Evolutionary conservation across 2,113 vertebrate species (phyloP).

Genomic region (Percopsis transmontana): DNA sequence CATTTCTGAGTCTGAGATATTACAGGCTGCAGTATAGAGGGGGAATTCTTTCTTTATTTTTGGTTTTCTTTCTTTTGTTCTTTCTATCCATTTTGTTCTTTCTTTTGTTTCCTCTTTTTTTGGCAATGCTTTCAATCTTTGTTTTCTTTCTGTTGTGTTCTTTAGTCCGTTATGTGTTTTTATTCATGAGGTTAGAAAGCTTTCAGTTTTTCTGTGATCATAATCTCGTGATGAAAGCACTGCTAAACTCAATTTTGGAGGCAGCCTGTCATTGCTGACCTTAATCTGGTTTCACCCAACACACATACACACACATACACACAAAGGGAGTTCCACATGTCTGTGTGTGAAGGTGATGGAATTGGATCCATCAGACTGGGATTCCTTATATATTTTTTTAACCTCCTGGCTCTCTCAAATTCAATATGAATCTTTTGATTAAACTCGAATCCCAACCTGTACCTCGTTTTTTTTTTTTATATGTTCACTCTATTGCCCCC

Average conservation of each 20-base stretch:
- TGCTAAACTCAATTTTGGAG: conserved; percentile 21
- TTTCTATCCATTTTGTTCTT: too few relatives aligned
- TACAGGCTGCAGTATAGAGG: too few relatives aligned
- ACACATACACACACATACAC: conserved; percentile 2
- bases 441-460: neutral
- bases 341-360: neutral
- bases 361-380: conserved; percentile 19
- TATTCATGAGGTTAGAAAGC: conserved; percentile 3
- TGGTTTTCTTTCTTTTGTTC: too few relatives aligned
- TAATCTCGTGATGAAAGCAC: conserved; percentile 41
- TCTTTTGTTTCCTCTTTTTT: too few relatives aligned
- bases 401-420: neutral
- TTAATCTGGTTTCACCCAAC: conserved; percentile 33
- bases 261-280: neutral
- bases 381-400: conserved; percentile 10
- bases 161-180: too few relatives aligned
- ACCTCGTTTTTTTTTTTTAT: neutral
- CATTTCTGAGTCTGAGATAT: too few relatives aligned
- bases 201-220: conserved; percentile 15
- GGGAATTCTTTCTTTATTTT: neutral
- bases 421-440: conserved; percentile 25
- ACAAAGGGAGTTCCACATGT: neutral
- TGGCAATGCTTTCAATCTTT: conserved; percentile 7
- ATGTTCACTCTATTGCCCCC: neutral
- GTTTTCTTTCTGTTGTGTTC: neutral